Base-by-base conservation (phyloP, 2,888 invertebrate genomes). In the Hydrotaea cyrtoneurina region DNA sequence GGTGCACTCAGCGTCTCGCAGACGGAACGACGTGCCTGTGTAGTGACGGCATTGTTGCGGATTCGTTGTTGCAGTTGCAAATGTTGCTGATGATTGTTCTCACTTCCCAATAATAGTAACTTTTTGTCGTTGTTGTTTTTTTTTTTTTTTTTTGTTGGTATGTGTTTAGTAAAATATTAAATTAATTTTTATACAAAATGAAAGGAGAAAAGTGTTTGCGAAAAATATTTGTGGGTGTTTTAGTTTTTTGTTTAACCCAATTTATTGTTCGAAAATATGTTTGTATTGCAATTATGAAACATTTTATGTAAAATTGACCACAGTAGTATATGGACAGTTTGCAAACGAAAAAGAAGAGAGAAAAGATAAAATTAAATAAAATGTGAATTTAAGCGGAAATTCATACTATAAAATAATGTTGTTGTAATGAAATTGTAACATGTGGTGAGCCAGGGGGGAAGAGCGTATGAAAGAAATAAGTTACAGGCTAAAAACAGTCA, bases 71-170 rank as follows among this genome's bases (percentile, higher is more conserved):
- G 87, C 13, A 72, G 86, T 66, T 88, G 88, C 72, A 88, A 87
- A 78, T 88, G 87, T 36, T 86, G 86, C 53, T 87, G 87, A 85
- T 86, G 85, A 74, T 88, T 87, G 80, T 86, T 86, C 23, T 92
- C 91, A 83, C 88, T 88, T 86, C 92, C 92, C 90, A 90, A 91
- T 91, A 92, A 92, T 82, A 91, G 90, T 86, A 91, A 91, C 91
- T 92, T 15, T 64, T 57, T 72, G 64, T 43, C 57, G 19, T 50
- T 50, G 15, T 31, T 17, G 13, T 72, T 57, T 80, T 36, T 23
- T 23, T 43, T 31, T 19, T 11, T 69, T 50, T 75, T 75, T 62
- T 76, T 69, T 76, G 72, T 43, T n/a, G n/a, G n/a, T n/a, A n/a
- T 66, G 19, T 78, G 15, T 43, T 15, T n/a, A n/a, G 10, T 23